phyloP scores from a whole-genome alignment of 2,888 invertebrate genomes.

The Hemithea aestivaria region DNA sequence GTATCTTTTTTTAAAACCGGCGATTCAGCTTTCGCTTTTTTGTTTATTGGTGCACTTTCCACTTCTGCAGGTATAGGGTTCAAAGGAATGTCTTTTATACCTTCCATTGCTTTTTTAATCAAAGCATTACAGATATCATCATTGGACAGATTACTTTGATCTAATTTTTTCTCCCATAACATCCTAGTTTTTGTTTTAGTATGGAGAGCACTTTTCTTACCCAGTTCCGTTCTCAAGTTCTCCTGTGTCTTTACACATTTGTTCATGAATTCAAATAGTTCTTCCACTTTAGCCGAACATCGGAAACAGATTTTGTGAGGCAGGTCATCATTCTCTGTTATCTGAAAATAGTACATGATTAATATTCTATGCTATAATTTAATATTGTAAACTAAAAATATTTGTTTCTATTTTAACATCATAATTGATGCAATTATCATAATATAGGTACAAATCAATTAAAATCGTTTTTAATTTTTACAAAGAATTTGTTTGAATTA shows the following conservation, averaged over 20 bases:
- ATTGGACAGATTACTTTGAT: slow-evolving; percentile 65
- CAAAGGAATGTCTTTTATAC: slow-evolving; percentile 52
- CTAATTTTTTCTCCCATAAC: slow-evolving; percentile 65
- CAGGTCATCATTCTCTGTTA: slow-evolving; percentile 68
- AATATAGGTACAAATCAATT: too few relatives aligned
- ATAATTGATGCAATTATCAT: too few relatives aligned
- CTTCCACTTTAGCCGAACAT: slow-evolving; percentile 73
- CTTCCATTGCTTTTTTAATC: slow-evolving; percentile 69
- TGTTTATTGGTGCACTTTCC: slow-evolving; percentile 21
- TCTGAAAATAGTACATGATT: slow-evolving; percentile 46
- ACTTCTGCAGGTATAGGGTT: slow-evolving; percentile 30
- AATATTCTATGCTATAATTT: too few relatives aligned
- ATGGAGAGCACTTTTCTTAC: slow-evolving; percentile 40
- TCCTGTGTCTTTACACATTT: slow-evolving; percentile 68
- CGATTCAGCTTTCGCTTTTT: slow-evolving; percentile 26
- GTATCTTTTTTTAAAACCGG: slow-evolving; percentile 18
- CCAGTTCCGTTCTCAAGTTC: slow-evolving; percentile 47
- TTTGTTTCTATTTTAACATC: too few relatives aligned
- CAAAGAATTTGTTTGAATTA: too few relatives aligned
- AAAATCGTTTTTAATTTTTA: too few relatives aligned
- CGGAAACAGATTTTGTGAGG: slow-evolving; percentile 76
- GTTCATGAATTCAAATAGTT: slow-evolving; percentile 68
- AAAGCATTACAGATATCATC: slow-evolving; percentile 71
- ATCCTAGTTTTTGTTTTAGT: slow-evolving; percentile 53
- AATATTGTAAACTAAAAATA: too few relatives aligned